Base-by-base conservation (phyloP, 92 coral and sea anemone species). In the Galaxea fascicularis region DNA sequence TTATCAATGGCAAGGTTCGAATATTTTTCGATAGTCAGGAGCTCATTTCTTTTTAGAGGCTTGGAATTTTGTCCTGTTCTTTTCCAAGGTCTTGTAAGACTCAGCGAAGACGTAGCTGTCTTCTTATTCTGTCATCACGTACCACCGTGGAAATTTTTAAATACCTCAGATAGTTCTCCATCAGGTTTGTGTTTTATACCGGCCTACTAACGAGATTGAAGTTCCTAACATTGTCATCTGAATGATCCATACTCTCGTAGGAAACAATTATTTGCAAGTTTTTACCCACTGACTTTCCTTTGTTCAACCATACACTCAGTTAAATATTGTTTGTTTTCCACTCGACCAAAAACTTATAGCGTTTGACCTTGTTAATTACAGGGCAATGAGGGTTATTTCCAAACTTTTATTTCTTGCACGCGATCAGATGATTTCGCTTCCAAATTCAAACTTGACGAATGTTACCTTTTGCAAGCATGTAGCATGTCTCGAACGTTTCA, bases 301-400 rank as follows among this genome's bases (percentile, higher is more conserved):
- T 24, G n/a, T 35, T 25, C 16, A 18, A 24, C 4, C 68, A 22
- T 45, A 12, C 4, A 22, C 15, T 45, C 57, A 22, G 24, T 11
- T 28, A 13, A 22, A 28, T 14, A 25, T 4, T 26, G 20, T 27
- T 65, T 60, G 29, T 60, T 15, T 71, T 71, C 57, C 31, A 24
- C 31, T 71, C 13, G 18, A 45, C 58, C 15, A 45, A 22, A 1
- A 12, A 8, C n/a, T 24, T 17, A 30, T 31, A 28, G 13, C 62
- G 13, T 21, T 54, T 71, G 76, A 71, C 76, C 41, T 46, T 47
- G 20, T 71, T 22, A 71, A 71, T 31, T 16, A 35, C 73, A 41
- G 73, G 47, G 51, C 39, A 67, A 30, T 35, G 49, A 67, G 24
- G 8, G 41, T 17, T 12, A 8, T 28, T 67, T 67, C 6, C 12